These are phyloP conservation scores for Babyrousa celebensis DNA, from an alignment of 2,797 vertebrate species.

Conservation along the genomic window DNA sequence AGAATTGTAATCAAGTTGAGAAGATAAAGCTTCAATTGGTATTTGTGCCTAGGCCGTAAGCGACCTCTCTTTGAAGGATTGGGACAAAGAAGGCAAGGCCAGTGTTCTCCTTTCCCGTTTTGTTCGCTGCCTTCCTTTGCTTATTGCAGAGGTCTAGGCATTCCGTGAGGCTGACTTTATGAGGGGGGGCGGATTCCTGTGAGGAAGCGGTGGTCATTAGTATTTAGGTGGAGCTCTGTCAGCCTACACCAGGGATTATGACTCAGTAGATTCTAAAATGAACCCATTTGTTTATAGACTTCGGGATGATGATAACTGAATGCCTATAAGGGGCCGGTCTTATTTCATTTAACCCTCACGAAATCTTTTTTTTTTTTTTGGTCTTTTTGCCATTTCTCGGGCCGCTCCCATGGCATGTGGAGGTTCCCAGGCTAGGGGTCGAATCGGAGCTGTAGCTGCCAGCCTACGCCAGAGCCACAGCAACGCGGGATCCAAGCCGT, in stretches of 20 bases:
- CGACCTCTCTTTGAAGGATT: constrained; percentile 29
- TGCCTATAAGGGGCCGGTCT: neutral
- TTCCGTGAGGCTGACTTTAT: constrained; percentile 29
- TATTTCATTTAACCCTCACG: constrained; percentile 5
- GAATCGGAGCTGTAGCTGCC: no score
- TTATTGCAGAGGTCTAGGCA: neutral
- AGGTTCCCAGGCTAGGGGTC: no score
- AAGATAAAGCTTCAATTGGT: constrained; percentile 8
- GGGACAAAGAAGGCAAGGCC: constrained; percentile 9
- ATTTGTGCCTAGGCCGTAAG: neutral
- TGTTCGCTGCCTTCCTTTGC: constrained; percentile 11
- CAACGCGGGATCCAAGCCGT: no score
- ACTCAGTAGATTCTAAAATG: neutral
- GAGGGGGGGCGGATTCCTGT: neutral
- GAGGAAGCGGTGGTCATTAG: neutral
- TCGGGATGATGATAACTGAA: constrained; percentile 23
- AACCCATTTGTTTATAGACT: constrained; percentile 1
- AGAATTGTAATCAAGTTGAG: neutral
- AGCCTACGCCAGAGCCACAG: no score
- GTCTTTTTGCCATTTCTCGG: no score
- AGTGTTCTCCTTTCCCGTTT: neutral
- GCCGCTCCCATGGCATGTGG: no score
- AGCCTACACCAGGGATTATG: neutral
- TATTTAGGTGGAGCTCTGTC: neutral
- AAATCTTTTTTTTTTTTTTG: neutral